Conservation (phyloP, 64 coral and sea anemone species). For the Actinia equina region DNA sequence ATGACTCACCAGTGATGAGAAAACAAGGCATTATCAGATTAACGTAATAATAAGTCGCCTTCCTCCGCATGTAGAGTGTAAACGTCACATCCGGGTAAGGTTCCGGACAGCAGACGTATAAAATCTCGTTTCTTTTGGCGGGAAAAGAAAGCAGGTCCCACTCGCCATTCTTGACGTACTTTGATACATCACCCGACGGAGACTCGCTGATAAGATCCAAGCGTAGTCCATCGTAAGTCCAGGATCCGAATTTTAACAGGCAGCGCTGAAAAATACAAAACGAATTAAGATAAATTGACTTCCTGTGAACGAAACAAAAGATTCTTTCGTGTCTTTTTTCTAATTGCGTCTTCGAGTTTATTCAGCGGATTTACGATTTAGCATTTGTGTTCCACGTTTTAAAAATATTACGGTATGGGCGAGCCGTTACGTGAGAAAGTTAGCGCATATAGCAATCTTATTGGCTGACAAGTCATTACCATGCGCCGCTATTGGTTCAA, state of each 20-base stretch:
- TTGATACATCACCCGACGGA: slow-evolving; percentile 38
- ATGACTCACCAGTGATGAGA: slow-evolving; percentile 63
- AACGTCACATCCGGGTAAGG: slow-evolving; percentile 90
- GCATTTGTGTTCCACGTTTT: no score
- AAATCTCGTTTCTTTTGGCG: slow-evolving; percentile 61
- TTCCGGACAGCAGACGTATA: slow-evolving; percentile 74
- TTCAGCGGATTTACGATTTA: no score
- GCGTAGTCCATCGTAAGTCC: slow-evolving; percentile 81
- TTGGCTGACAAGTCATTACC: no score
- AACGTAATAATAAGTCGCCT: slow-evolving; percentile 64
- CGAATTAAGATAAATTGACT: not conserved
- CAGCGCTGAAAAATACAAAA: slow-evolving; percentile 46
- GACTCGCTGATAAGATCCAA: slow-evolving; percentile 59
- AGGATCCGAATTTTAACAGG: slow-evolving; percentile 79
- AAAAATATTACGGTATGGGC: no score
- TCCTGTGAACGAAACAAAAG: no score
- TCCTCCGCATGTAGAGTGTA: slow-evolving; percentile 65
- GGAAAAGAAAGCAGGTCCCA: slow-evolving; percentile 71
- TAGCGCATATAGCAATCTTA: no score
- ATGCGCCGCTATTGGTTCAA: no score
- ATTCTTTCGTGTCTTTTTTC: no score
- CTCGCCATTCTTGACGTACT: slow-evolving; percentile 71
- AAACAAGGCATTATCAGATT: slow-evolving; percentile 80
- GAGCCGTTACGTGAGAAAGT: no score
- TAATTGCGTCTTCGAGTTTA: no score